phyloP scores from a whole-genome alignment of 2,888 invertebrate species.

The Cremastinae sp. region DNA sequence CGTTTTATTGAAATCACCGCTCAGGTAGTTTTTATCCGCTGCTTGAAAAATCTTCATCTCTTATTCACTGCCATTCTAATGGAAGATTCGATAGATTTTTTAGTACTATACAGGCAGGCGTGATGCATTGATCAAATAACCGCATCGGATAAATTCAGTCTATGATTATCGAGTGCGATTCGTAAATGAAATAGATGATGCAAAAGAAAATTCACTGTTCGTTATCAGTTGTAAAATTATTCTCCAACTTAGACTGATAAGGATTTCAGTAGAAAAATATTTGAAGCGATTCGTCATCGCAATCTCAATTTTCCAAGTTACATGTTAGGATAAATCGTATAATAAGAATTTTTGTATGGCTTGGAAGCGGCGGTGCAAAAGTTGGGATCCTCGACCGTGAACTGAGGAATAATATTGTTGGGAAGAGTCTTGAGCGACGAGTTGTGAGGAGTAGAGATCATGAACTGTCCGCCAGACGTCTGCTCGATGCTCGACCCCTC shows the following conservation, averaged over 20 bases:
- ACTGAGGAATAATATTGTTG: slow-evolving; percentile 70
- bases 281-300: no score
- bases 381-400: slow-evolving; percentile 71
- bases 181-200: no score
- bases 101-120: slow-evolving; percentile 11
- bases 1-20: background rate
- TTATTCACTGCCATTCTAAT: slow-evolving; percentile 18
- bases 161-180: no score
- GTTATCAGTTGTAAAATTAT: no score
- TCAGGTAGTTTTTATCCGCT: background rate
- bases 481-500: slow-evolving; percentile 66
- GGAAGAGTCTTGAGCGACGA: slow-evolving; percentile 67
- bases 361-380: slow-evolving; percentile 71
- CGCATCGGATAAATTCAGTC: slow-evolving; percentile 30
- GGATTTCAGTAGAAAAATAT: background rate
- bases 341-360: slow-evolving; percentile 73
- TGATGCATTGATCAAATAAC: slow-evolving; percentile 11
- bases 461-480: slow-evolving; percentile 69
- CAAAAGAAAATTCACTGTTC: no score
- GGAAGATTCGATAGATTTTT: slow-evolving; percentile 34
- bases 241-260: slow-evolving; percentile 5
- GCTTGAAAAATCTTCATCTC: background rate
- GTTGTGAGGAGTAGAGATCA: slow-evolving; percentile 72
- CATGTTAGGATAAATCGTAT: slow-evolving; percentile 76
- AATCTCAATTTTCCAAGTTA: no score